Base-by-base conservation (phyloP, 1,140 invertebrate genomes). In the Drosophila yakuba region DNA sequence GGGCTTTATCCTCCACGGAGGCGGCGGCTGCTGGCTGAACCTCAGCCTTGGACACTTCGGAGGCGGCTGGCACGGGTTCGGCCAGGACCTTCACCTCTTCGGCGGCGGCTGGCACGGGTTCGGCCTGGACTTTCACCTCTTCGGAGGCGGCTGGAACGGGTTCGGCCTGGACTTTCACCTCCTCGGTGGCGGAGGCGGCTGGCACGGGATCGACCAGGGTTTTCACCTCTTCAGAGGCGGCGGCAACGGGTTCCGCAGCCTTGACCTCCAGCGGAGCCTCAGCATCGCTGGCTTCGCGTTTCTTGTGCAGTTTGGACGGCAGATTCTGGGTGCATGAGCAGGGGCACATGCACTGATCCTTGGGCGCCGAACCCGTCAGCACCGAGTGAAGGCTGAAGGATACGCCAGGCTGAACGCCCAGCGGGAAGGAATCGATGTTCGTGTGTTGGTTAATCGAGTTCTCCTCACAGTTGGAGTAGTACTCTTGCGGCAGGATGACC, bases 401-500 rank as follows among this genome's bases (percentile, higher is more conserved):
- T 3, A 82, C 5, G 3, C 23, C 73, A 0, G 90, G 90, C 52
- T 92, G 91, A 2, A 92, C 90, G 35, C 91, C 91, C 64, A 91
- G 60, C 39, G 91, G 84, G 73, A 89, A 85, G 17, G 85, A 78
- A 79, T 91, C 89, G 50, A 90, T 52, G 59, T 62, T 79, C 43
- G 83, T 74, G 44, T 82, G 81, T 50, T 85, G 85, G 44, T 86
- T 63, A 35, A 80, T 63, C 44, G 78, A 72, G 35, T 86, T 88
- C 38, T 88, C 83, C 8, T 88, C 72, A 61, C 90, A 91, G 55
- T 74, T 90, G 17, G 71, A 51, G 60, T 92, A 90, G 45, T 82
- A 91, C 50, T 80, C 85, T 58, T 94, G 93, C 14, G 94, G 94
- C 80, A 94, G 93, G 60, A 94, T 94, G 14, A 95, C 93, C 23